Evolutionary conservation across 2,113 vertebrate genomes (phyloP), one percentile per base, ranked within the genome.

Genomic region (Eonycteris spelaea): DNA sequence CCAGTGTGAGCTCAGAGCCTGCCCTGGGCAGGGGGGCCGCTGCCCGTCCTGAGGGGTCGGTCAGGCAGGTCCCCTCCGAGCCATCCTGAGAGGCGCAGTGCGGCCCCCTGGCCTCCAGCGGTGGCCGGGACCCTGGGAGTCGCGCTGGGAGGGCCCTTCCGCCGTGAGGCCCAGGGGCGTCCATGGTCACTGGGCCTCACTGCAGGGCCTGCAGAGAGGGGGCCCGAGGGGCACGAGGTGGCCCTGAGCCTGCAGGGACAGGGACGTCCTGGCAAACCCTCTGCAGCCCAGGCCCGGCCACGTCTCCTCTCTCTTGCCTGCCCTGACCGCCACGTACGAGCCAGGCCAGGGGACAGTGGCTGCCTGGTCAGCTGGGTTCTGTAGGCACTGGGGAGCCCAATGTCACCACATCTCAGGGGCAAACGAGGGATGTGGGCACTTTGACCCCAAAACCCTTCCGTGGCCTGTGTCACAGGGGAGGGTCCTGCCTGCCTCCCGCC

Each of bases 31-130:
- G 16, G 30, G 22, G 24, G 71, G 43, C 13, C 12, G 4, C 33
- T 3, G 10, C 4, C 9, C 13, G 68, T 22, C 55, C 87, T 14
- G 19, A 33, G 77, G 16, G n/a, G 43, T 9, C 43, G 7, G n/a
- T 2, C 5, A 9, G n/a, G 43, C 30, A 33, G 48, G 30, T 28
- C 53, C 10, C 0, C 38, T 30, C 35, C 1, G 5, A 30, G 61
- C 22, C 9, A 7, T 45, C 43, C 6, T 9, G 43, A 45, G 43
- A 45, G 9, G 7, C 2, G 9, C 45, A 9, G 57, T 19, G 57
- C 1, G 5, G 6, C n/a, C 26, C 13, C 51, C 0, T 5, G 21
- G 38, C 77, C 51, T 26, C 19, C 7, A 19, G 51, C 43, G 0
- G 53, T 3, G 2, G 5, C 70, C 78, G 18, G 21, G 65, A 33